Base-by-base conservation (phyloP, 2,113 vertebrate species). In the Anarrhichthys ocellatus region DNA sequence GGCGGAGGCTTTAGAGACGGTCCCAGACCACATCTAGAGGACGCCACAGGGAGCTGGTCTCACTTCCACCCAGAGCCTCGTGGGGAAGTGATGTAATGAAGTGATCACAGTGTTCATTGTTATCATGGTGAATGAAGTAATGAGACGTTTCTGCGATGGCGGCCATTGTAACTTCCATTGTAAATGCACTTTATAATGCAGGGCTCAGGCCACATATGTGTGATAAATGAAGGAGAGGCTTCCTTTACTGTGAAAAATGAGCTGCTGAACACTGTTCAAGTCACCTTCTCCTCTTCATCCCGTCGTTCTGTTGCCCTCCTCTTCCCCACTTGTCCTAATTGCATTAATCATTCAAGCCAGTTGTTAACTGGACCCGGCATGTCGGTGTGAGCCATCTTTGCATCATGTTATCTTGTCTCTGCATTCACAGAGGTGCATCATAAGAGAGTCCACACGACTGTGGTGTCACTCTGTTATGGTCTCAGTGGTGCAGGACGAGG, bases 1-100 rank as follows among this genome's bases (percentile, higher is more conserved):
- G 0, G 92, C 92, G 0, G 96, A 97, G 22, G 97, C 97, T 0
- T 64, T 97, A 15, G 89, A 95, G 83, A 96, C 95, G 0, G 95
- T 95, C 11, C 95, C 95, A 0, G 93, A 94, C 0, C 95, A 95
- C 92, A 92, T 89, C 81, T 96, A 92, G 86, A 69, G 10, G 22
- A 52, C 38, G 3, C 15, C 5, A 4, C 50, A 2, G 50, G 22
- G 7, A 54, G 15, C 59, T 20, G 56, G 54, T 20, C 17, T 58
- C 2, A 17, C 27, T 9, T 65, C 62, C 27, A 9, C 6, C 61
- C 18, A 1, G 9, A 18, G 17, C 34, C 11, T 29, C 24, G 20
- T 42, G 78, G 64, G 64, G 78, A 73, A 65, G 82, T 63, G 73
- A 46, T 82, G 81, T 71, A 82, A 42, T 80, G 0, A 69, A 32